Base-by-base conservation (phyloP, 2,113 vertebrate species). In the Tympanuchus pallidicinctus region DNA sequence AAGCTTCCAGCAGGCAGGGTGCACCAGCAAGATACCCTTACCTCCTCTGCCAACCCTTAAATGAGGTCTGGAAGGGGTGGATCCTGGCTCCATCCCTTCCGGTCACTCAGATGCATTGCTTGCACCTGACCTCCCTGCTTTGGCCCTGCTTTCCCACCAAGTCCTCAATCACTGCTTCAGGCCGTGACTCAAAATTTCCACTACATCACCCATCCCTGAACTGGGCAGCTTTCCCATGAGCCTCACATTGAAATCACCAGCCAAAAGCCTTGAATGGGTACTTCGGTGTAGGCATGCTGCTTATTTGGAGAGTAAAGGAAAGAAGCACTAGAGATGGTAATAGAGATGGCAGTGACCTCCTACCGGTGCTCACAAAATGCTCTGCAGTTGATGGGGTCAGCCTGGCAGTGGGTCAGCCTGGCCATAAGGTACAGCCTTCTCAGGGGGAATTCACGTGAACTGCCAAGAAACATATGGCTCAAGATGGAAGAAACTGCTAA, bases 401-500 rank as follows among this genome's bases (percentile, higher is more conserved):
- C 38, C 38, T 38, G 38, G 38, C 38, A 38, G 38, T 38, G 38
- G 38, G 38, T 38, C 38, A 38, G 38, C 38, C 9, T 38, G 38
- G 38, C 30, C 13, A 1, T 13, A 38, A 0, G 18, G 54, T 18
- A n/a, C 25, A 34, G 64, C n/a, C 28, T 81, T 59, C 24, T 45
- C 5, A 38, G 2, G 45, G 14, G 45, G 66, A 54, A 60, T 8
- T 16, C 45, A n/a, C 19, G 16, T 3, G 6, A 77, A 25, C 34
- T 43, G 59, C 20, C 1, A 1, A 65, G 21, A 17, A 15, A 14
- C 6, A 25, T 3, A 27, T 0, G 0, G 13, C 40, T 82, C 48
- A 56, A 56, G 76, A 57, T 30, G 45, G 40, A 6, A 82, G 65
- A 77, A 86, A 82, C 34, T 8, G 19, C 34, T 38, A 38, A 48